Conservation (phyloP, 2,113 vertebrate genomes). For the Axis porcinus region DNA sequence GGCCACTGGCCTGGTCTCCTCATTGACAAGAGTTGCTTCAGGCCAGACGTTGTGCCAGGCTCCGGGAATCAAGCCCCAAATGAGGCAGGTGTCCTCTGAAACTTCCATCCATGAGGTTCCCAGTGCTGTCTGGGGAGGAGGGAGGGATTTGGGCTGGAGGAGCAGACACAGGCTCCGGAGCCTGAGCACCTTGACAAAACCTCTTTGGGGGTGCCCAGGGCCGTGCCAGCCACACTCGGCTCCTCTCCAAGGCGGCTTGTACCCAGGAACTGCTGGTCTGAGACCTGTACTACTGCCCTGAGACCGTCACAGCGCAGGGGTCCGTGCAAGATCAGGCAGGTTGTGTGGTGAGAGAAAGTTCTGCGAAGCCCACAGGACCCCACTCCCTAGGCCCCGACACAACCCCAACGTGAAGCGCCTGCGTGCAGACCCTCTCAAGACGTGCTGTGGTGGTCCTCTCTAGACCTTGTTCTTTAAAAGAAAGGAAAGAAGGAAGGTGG, state of each 20-base stretch:
- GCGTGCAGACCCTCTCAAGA: neutral
- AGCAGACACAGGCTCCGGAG: neutral
- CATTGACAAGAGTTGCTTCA: neutral
- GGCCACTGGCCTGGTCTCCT: neutral
- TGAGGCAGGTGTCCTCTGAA: rapidly evolving
- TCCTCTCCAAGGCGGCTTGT: neutral
- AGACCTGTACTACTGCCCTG: neutral
- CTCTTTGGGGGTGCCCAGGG: neutral
- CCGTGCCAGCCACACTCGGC: rapidly evolving
- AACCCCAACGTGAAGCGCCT: rapidly evolving
- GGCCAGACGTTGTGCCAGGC: neutral
- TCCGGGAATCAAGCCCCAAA: neutral
- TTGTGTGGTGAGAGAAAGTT: neutral
- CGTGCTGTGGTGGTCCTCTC: neutral
- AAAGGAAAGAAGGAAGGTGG: too few relatives aligned
- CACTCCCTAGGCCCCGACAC: neutral
- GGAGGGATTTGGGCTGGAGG: neutral
- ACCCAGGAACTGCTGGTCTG: neutral
- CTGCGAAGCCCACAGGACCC: neutral
- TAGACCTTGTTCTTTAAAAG: neutral
- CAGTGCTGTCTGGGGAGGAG: rapidly evolving
- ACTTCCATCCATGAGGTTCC: neutral
- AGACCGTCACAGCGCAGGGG: rapidly evolving
- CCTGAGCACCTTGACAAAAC: neutral
- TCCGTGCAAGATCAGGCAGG: rapidly evolving